Evolutionary conservation across 1,140 invertebrate species (phyloP).

Genomic region (Probaryconus sp.): DNA sequence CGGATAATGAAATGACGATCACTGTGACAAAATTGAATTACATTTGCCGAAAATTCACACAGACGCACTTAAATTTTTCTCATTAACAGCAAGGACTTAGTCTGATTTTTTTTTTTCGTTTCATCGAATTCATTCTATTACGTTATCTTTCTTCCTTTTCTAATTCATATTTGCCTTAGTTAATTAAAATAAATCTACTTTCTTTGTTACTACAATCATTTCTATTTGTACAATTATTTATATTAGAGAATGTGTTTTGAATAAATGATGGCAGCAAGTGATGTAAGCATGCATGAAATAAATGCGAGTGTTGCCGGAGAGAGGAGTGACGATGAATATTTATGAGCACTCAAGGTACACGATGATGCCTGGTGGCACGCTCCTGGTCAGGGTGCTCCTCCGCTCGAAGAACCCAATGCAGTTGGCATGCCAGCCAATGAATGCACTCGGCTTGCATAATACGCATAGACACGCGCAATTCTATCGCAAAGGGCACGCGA

Average conservation of each 20-base stretch:
- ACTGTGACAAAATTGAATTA: conserved; percentile 7
- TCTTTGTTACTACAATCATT: too few relatives aligned
- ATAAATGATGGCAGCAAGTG: not conserved
- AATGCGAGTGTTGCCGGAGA: conserved; percentile 18
- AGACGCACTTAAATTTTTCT: too few relatives aligned
- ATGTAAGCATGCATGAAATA: conserved; percentile 1
- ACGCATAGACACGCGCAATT: conserved; percentile 24
- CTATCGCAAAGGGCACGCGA: conserved; percentile 9
- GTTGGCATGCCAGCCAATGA: conserved; percentile 6
- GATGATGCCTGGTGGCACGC: conserved; percentile 26
- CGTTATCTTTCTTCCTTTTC: too few relatives aligned
- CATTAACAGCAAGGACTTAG: too few relatives aligned
- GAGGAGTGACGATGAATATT: conserved; percentile 42
- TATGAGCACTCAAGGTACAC: conserved; percentile 25
- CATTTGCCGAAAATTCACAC: not conserved
- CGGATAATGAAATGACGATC: conserved; percentile 19
- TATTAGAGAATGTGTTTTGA: not conserved
- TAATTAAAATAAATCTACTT: too few relatives aligned
- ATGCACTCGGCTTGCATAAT: conserved; percentile 14
- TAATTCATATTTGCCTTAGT: too few relatives aligned
- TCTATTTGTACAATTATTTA: not conserved
- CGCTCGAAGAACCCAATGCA: conserved; percentile 24
- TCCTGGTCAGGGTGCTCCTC: conserved; percentile 15
- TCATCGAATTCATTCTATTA: too few relatives aligned
- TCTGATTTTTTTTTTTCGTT: too few relatives aligned